A percentile compares a stretch with the other conserved stretches of the same genome.
Evolutionary conservation across 37 sponge, comb jelly and placozoan genomes (phyloP).

Genomic region (Geodia barretti): DNA sequence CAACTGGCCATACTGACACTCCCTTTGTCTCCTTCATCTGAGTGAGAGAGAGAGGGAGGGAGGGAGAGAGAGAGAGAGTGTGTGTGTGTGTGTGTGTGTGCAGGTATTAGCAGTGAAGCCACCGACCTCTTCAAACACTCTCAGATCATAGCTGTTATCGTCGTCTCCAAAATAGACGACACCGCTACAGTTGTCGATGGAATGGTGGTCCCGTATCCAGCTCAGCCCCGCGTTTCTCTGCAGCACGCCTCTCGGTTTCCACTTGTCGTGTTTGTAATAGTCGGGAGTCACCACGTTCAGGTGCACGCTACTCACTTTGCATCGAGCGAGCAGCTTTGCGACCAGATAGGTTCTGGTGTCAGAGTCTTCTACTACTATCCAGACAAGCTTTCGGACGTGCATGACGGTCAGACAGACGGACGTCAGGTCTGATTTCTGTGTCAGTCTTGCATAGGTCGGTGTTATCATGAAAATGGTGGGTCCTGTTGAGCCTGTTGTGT

Average conservation of each 20-base stretch:
- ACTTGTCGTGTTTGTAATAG: neutral
- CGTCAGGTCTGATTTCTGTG: slow-evolving; percentile 74
- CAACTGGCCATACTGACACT: slow-evolving; percentile 90
- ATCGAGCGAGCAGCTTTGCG: slow-evolving; percentile 17
- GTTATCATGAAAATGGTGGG: slow-evolving; percentile 56
- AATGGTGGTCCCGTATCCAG: slow-evolving; percentile 41
- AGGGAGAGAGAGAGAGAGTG: neutral
- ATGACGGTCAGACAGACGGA: slow-evolving; percentile 60
- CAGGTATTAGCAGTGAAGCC: too few species aligned
- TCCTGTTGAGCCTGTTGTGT: too few species aligned
- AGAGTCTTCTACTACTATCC: slow-evolving; percentile 76
- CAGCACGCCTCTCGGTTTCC: slow-evolving; percentile 65
- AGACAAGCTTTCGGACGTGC: slow-evolving; percentile 57
- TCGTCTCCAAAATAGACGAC: slow-evolving; percentile 96
- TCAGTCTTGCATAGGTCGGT: slow-evolving; percentile 63
- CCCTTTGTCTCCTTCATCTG: slow-evolving; percentile 78
- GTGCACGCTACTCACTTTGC: slow-evolving; percentile 21
- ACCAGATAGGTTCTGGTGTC: slow-evolving; percentile 49
- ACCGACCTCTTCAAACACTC: slow-evolving; percentile 85
- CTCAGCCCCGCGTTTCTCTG: slow-evolving; percentile 78
- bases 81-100: too few species aligned
- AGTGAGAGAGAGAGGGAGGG: too few species aligned
- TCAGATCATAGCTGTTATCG: slow-evolving; percentile 87
- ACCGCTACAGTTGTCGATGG: slow-evolving; percentile 31
- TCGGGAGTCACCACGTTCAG: slow-evolving; percentile 35